Evolutionary conservation across 2,113 vertebrate genomes (phyloP).

Genomic region (Conger conger): DNA sequence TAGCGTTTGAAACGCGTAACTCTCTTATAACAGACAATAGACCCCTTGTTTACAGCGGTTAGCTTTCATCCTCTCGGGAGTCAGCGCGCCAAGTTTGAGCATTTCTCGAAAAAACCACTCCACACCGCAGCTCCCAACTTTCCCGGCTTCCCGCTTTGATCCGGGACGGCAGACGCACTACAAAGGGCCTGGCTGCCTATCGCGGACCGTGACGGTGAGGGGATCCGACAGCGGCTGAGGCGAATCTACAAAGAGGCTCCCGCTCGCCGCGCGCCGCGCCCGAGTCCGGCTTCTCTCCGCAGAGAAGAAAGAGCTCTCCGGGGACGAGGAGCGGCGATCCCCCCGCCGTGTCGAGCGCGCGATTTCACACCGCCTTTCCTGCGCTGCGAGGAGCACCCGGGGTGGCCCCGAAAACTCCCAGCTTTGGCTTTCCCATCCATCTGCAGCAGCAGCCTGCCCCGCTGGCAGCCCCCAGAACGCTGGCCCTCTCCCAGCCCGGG

Average conservation of each 20-base stretch:
- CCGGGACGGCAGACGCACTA: neutral
- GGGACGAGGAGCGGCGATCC: neutral
- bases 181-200: neutral
- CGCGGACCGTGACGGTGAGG: neutral
- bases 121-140: neutral
- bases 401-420: neutral
- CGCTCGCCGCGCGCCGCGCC: neutral
- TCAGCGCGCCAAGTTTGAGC: neutral
- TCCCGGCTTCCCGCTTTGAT: neutral
- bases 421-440: neutral
- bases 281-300: neutral
- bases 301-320: neutral
- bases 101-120: neutral
- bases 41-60: neutral
- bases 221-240: neutral
- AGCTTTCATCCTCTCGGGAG: neutral
- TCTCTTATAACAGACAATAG: neutral
- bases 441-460: neutral
- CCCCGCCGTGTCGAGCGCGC: too few relatives aligned
- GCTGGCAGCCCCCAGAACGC: conserved; percentile 20
- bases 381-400: conserved; percentile 12
- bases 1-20: neutral
- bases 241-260: neutral
- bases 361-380: neutral
- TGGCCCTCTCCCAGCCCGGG: conserved; percentile 26